Evolutionary conservation across 2,113 vertebrate species (phyloP).

Genomic region (Anguilla japonica): DNA sequence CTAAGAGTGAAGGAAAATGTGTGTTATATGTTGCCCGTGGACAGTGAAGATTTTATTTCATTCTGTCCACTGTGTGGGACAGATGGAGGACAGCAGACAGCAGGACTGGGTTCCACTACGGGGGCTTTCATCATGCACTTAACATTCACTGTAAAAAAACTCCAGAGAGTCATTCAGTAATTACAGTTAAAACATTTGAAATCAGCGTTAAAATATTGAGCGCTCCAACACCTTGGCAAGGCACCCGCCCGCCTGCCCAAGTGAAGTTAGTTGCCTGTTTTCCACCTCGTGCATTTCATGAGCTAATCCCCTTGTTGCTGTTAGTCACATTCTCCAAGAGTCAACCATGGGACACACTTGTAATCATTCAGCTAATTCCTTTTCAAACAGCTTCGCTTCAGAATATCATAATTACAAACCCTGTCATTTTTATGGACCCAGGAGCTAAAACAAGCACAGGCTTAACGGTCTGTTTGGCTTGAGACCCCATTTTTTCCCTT

Average conservation of each 20-base stretch:
- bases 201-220: neutral
- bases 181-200: neutral
- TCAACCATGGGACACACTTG: constrained; percentile 42
- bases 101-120: neutral
- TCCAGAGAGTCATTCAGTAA: neutral
- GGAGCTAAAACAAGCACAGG: constrained; percentile 72
- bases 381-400: constrained; percentile 51
- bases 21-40: neutral
- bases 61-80: too few relatives aligned
- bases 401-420: constrained; percentile 62
- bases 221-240: neutral
- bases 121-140: neutral
- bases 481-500: constrained; percentile 40
- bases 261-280: neutral
- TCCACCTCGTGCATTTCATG: constrained; percentile 4
- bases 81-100: neutral
- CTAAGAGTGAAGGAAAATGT: neutral
- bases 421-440: constrained; percentile 58
- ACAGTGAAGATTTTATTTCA: neutral
- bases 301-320: constrained; percentile 9
- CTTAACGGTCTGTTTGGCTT: constrained; percentile 64
- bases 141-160: neutral
- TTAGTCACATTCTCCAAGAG: constrained; percentile 27
- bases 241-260: neutral
- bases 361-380: constrained; percentile 51